Evolutionary conservation across 2,113 vertebrate genomes (phyloP), one percentile per base, ranked within the genome.

Genomic region (Monarcha castaneiventris): DNA sequence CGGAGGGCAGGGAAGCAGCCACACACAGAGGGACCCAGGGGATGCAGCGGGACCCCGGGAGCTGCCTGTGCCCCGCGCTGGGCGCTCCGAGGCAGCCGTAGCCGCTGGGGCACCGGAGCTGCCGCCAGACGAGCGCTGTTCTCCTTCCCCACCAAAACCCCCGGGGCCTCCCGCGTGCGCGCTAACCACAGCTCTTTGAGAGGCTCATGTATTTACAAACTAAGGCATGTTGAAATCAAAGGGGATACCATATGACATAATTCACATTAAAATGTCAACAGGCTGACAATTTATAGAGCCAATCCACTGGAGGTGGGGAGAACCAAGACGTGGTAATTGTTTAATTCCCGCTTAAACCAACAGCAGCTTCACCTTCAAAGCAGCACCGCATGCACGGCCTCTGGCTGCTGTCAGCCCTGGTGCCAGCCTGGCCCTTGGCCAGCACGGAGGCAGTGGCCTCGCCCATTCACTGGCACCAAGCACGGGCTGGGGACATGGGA

Each of bases 181-280:
- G 98, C 98, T 98, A 99, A 99, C 99, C 99, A 98, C 99, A 99
- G 98, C 98, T 98, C 98, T 99, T 99, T 99, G 98, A 99, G 98
- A 98, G 98, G 98, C 98, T 98, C 98, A 96, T 99, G 99, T 99
- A 99, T 99, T 99, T 99, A 99, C 99, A 99, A 99, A 99, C 98
- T 88, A 98, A 99, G 99, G 98, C 98, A 99, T 99, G 99, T 99
- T 96, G 98, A 98, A 99, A 99, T 99, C 99, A 99, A 99, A 99
- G 99, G 98, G 98, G 99, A 99, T 99, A 99, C 99, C 99, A 99
- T 98, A 99, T 99, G 99, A 99, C 99, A 99, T 98, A 99, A 99
- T 98, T 98, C 98, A 98, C 99, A 99, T 99, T 99, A 99, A 99
- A 99, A 99, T 98, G 98, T 98, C 99, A 98, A 98, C 98, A 98